Conservation (phyloP, 37 sponge, comb jelly and placozoan genomes). For the Bolinopsis microptera region DNA sequence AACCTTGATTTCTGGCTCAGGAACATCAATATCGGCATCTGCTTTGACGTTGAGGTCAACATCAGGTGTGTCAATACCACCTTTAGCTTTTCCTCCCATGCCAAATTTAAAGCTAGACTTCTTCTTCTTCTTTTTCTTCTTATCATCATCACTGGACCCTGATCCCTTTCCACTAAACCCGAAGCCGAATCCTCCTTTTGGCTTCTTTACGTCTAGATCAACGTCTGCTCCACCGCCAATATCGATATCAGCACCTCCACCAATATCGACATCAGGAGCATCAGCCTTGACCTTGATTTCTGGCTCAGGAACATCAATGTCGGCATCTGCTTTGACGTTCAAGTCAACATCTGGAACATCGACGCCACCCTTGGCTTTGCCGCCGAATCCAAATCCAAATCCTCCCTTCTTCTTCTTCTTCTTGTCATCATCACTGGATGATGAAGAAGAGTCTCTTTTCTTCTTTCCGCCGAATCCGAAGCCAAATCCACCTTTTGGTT, state of each 20-base stretch:
- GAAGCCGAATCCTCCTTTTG: not conserved
- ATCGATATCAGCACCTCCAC: not conserved
- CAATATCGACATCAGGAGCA: constrained; percentile 2
- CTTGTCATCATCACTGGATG: too few species aligned
- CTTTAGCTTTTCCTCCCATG: constrained; percentile 23
- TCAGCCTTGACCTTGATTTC: constrained; percentile 20
- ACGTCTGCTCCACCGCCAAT: not conserved
- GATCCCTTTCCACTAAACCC: constrained; percentile 24
- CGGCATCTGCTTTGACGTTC: not conserved
- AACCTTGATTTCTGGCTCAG: constrained; percentile 13
- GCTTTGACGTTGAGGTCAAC: not conserved
- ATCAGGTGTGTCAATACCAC: constrained; percentile 29
- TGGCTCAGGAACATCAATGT: not conserved
- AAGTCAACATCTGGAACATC: not conserved
- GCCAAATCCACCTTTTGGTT: not conserved
- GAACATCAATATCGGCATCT: constrained; percentile 29
- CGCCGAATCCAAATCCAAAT: not conserved
- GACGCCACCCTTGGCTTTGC: too few species aligned
- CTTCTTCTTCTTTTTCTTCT: constrained; percentile 5
- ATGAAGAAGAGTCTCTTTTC: not conserved
- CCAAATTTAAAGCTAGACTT: constrained; percentile 16
- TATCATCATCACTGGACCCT: constrained; percentile 21
- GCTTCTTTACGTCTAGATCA: constrained; percentile 23
- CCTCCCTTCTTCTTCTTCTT: not conserved
- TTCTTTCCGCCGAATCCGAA: not conserved